Evolutionary conservation across 2,888 invertebrate species (phyloP), one percentile per base, ranked within the genome.

Genomic region (Camponotus fellah): DNA sequence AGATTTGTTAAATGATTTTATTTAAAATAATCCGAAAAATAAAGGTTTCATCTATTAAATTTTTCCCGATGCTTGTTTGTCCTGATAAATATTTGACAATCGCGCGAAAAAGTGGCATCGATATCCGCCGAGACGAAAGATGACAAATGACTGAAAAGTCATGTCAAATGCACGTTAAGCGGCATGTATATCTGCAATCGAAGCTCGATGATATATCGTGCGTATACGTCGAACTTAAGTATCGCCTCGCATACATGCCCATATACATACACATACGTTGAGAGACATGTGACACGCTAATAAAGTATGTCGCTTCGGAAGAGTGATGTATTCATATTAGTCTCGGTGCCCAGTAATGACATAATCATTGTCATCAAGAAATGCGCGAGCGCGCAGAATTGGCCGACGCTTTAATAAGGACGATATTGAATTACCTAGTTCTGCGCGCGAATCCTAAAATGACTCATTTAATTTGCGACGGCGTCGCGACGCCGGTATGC

Each of bases 401-500:
- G 85, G 81, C 86, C 86, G 91, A 88, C 89, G 53, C 84, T 91
- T 88, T 92, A 93, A 91, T 91, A 89, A 85, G 87, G 85, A 87
- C 90, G 88, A 91, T 92, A 93, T 92, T 90, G 90, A 92, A 93
- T 93, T 92, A 92, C 91, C 92, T 91, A 92, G 89, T 92, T 93
- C 87, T 87, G 86, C 85, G 83, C 83, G 83, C 85, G 84, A 89
- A 87, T 93, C 92, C 92, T 84, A 91, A 93, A 94, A 93, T 93
- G 92, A 93, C 91, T 93, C 92, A 90, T 93, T 94, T 94, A 93
- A 93, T 94, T 93, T 92, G 91, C 90, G 91, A 91, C 90, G 90
- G 89, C 92, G 93, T 93, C 93, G 92, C 93, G 92, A 92, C 93
- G 92, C 89, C 91, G 90, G 88, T 86, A 86, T 94, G 94, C 85